These are phyloP conservation scores for Ciconia boyciana DNA, from an alignment of 2,113 vertebrate genomes.

Conservation along the genomic window DNA sequence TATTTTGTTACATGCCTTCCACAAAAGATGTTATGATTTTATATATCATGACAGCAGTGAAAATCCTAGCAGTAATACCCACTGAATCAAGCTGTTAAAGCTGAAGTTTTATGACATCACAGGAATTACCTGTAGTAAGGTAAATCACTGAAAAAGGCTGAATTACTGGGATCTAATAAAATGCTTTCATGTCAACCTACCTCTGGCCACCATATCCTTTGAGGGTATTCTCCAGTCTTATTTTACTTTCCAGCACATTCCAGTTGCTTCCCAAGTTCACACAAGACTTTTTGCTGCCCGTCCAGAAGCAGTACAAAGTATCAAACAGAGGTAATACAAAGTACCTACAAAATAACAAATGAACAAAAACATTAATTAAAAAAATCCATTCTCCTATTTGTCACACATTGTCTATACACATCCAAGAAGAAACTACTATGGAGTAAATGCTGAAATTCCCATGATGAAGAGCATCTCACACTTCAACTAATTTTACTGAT, in stretches of 20 bases:
- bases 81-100: not conserved
- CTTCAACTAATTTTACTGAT: not conserved
- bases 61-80: not conserved
- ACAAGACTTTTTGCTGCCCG: rapidly evolving
- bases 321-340: not conserved
- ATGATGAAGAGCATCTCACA: not conserved
- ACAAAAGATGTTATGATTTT: not conserved
- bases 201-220: not conserved
- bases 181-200: not conserved
- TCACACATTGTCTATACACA: not conserved
- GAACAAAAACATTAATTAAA: not conserved
- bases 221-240: not conserved
- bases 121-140: not conserved
- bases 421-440: not conserved
- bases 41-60: not conserved
- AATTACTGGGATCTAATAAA: not conserved
- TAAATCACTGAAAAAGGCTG: not conserved
- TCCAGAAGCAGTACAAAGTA: not conserved
- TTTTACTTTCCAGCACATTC: not conserved
- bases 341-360: not conserved
- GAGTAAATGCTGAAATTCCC: not conserved
- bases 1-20: not conserved
- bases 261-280: not conserved
- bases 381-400: not conserved
- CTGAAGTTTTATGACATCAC: not conserved